Percentiles rank a stretch among this genome's conserved stretches.
Conservation (phyloP, 2,113 vertebrate genomes). For the Cygnus buccinator region DNA sequence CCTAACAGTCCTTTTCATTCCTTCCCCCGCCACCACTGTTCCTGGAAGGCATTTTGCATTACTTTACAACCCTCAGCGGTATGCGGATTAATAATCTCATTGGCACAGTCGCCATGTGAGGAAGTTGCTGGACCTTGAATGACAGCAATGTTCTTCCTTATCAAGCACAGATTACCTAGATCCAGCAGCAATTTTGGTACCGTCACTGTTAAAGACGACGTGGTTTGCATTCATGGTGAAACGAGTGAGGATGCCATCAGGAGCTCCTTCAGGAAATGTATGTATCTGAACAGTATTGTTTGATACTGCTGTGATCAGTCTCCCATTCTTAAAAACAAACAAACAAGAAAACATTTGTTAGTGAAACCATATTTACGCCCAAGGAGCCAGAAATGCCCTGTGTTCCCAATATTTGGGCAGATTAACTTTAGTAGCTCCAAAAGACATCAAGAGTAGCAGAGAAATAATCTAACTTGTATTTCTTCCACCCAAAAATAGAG, state of each 20-base stretch:
- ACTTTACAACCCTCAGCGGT: neutral
- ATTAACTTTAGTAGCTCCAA: neutral
- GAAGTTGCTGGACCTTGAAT: neutral
- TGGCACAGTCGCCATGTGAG: neutral
- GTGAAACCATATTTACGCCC: neutral
- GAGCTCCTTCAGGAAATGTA: conserved; percentile 91
- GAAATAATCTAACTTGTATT: neutral
- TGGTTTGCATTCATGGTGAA: conserved; percentile 94
- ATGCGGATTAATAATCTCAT: neutral
- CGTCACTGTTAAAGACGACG: conserved; percentile 85
- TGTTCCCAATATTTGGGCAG: neutral
- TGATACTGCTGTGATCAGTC: conserved; percentile 88
- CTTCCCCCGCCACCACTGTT: neutral
- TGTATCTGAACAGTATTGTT: conserved; percentile 94
- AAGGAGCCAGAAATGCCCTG: neutral
- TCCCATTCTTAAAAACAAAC: conserved; percentile 83
- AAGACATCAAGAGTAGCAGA: neutral
- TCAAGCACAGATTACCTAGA: conserved; percentile 80
- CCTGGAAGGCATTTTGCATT: neutral
- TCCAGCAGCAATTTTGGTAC: conserved; percentile 88
- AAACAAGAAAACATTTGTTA: neutral
- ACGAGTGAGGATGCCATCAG: conserved; percentile 94
- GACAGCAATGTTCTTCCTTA: neutral
- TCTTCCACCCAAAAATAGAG: neutral
- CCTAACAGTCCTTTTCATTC: neutral